phyloP scores from a whole-genome alignment of 2,888 invertebrate species.

The Antheraea assamensis region DNA sequence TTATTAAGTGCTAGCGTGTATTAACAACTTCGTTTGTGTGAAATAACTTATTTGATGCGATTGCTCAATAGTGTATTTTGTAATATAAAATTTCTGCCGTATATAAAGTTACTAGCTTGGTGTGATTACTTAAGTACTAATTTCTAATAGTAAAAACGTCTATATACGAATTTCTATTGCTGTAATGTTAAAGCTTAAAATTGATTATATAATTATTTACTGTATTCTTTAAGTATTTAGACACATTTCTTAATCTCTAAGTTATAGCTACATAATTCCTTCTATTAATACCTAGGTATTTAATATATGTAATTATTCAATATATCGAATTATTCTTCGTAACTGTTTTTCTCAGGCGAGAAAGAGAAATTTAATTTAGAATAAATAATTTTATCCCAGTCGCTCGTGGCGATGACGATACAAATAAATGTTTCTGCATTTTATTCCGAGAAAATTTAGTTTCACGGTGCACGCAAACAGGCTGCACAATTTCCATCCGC shows the following conservation, averaged over 20 bases:
- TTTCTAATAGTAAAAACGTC: too few relatives aligned
- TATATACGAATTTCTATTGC: too few relatives aligned
- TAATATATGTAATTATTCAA: background rate
- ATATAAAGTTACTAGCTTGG: too few relatives aligned
- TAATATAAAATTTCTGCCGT: too few relatives aligned
- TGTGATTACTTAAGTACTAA: too few relatives aligned
- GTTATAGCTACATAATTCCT: background rate
- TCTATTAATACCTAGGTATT: background rate
- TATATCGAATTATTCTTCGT: background rate
- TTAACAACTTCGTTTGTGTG: too few relatives aligned
- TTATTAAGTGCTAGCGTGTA: too few relatives aligned
- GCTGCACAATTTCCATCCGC: constrained; percentile 55
- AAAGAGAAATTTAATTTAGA: background rate
- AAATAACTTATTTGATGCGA: too few relatives aligned
- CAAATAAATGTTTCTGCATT: constrained; percentile 44
- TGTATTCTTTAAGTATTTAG: too few relatives aligned
- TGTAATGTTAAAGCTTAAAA: too few relatives aligned
- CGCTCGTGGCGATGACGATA: background rate
- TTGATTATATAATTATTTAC: too few relatives aligned
- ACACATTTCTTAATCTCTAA: background rate
- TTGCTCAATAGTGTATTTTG: too few relatives aligned
- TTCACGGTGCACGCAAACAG: constrained; percentile 13
- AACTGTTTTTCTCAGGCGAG: background rate
- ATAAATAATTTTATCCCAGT: background rate
- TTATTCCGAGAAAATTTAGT: constrained; percentile 43